Percentiles rank a stretch among this genome's conserved stretches.
phyloP scores from a whole-genome alignment of 2,797 vertebrate species.

The Labeo calbasu region DNA sequence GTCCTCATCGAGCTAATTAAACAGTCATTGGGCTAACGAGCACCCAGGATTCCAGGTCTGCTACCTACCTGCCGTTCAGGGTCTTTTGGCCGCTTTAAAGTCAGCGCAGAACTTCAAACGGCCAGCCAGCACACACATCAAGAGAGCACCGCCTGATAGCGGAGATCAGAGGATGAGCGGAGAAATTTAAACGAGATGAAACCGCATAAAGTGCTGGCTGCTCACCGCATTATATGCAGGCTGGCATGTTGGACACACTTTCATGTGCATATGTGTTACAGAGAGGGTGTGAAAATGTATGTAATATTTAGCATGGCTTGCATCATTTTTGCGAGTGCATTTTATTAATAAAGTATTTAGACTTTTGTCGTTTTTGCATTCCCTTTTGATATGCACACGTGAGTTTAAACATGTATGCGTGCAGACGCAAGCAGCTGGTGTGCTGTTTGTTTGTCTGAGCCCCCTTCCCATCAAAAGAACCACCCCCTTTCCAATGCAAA shows the following conservation, averaged over 20 bases:
- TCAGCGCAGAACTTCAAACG: slow-evolving; percentile 78
- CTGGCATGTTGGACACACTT: slow-evolving; percentile 21
- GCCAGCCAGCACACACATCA: slow-evolving; percentile 63
- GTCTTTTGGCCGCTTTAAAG: slow-evolving; percentile 77
- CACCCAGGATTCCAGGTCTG: slow-evolving; percentile 60
- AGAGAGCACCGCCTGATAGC: slow-evolving; percentile 53
- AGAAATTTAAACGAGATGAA: slow-evolving; percentile 71
- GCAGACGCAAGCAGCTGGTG: slow-evolving; percentile 46
- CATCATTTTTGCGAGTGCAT: background rate
- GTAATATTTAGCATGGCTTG: background rate
- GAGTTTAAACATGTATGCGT: slow-evolving; percentile 54
- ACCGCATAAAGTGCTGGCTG: slow-evolving; percentile 44
- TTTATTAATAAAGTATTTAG: background rate
- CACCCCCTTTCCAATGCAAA: slow-evolving; percentile 64
- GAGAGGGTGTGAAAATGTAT: background rate
- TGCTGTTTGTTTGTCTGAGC: slow-evolving; percentile 44
- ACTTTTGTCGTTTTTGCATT: background rate
- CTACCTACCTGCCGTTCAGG: slow-evolving; percentile 76
- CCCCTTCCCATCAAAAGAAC: slow-evolving; percentile 39
- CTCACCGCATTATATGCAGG: background rate
- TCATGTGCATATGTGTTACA: background rate
- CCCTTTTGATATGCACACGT: slow-evolving; percentile 33
- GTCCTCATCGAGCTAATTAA: slow-evolving; percentile 71
- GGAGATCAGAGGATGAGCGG: slow-evolving; percentile 64
- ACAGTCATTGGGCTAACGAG: slow-evolving; percentile 64